These are phyloP conservation scores for Callimorpha dominula DNA, from an alignment of 2,888 invertebrate genomes.

Conservation along the genomic window DNA sequence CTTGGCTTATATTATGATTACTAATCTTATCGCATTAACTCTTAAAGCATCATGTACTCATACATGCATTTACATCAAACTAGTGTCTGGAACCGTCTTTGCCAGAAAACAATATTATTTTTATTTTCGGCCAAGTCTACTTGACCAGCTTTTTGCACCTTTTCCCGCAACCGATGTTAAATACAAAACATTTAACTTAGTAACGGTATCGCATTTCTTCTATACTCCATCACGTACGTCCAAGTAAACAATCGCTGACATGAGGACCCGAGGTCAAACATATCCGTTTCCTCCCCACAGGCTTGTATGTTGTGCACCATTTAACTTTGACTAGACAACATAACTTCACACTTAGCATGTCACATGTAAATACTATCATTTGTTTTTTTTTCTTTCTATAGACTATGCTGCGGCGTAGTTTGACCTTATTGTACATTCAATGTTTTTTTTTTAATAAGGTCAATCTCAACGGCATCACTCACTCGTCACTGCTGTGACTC, in stretches of 20 bases:
- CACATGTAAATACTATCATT: not conserved
- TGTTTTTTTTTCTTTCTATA: not conserved
- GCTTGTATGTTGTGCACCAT: slow-evolving; percentile 38
- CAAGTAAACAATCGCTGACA: slow-evolving; percentile 21
- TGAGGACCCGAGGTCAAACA: slow-evolving; percentile 4
- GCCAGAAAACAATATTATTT: too few relatives aligned
- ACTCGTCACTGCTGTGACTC: too few relatives aligned
- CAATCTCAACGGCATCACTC: not conserved
- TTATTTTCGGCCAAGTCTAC: too few relatives aligned
- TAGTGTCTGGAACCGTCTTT: too few relatives aligned
- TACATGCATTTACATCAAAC: too few relatives aligned
- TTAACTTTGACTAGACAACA: slow-evolving; percentile 34
- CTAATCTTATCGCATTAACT: too few relatives aligned
- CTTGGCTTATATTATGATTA: too few relatives aligned
- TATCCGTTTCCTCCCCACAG: slow-evolving; percentile 11
- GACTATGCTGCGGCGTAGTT: not conserved
- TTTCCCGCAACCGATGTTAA: not conserved
- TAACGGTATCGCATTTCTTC: slow-evolving; percentile 8
- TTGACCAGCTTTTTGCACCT: not conserved
- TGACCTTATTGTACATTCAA: not conserved
- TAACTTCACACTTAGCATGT: slow-evolving; percentile 39
- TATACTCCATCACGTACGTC: slow-evolving; percentile 5
- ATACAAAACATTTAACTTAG: not conserved
- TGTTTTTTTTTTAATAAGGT: not conserved
- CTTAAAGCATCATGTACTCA: too few relatives aligned